Evolutionary conservation across 2,113 vertebrate species (phyloP), one percentile per base, ranked within the genome.

Genomic region (Eulemur macaco): DNA sequence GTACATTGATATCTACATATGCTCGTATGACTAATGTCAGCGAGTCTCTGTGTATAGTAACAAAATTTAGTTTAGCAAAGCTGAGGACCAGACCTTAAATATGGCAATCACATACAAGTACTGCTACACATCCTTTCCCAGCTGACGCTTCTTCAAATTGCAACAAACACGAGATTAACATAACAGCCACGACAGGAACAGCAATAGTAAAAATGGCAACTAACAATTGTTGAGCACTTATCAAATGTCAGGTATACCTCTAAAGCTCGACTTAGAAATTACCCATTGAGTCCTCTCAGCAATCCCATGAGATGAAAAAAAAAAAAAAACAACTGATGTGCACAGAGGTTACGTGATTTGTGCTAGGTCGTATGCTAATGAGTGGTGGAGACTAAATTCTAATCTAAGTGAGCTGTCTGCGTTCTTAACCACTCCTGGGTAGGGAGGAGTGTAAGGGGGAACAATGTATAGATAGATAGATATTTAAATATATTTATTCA

Each of bases 71-170:
- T 76, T 89, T 74, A 86, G n/a, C 60, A 77, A 74, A 95, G 69
- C 56, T 68, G 58, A 89, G 42, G 74, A 66, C n/a, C 52, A 95
- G 81, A 80, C 63, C 58, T 96, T 50, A 64, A 77, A n/a, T 3
- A 1, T 74, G 71, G 45, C 27, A 86, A 34, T 95, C 39, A 18
- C 15, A 14, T 34, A 74, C 50, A 88, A 94, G 50, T 60, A 54
- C 81, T 23, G 7, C 66, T 60, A 56, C 47, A 8, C 77, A 92
- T 77, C 23, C 66, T 94, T 95, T 93, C 76, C 90, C 85, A 85
- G 81, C 71, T 90, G 82, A 96, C 27, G 73, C 52, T 81, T 92
- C 60, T 84, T 95, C 71, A 92, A 76, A 82, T 88, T 78, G 86
- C 66, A 96, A 63, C 66, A 88, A 66, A 84, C 74, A 95, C 29